Conservation (phyloP, 2,888 invertebrate species). For the Trichopoda pennipes region DNA sequence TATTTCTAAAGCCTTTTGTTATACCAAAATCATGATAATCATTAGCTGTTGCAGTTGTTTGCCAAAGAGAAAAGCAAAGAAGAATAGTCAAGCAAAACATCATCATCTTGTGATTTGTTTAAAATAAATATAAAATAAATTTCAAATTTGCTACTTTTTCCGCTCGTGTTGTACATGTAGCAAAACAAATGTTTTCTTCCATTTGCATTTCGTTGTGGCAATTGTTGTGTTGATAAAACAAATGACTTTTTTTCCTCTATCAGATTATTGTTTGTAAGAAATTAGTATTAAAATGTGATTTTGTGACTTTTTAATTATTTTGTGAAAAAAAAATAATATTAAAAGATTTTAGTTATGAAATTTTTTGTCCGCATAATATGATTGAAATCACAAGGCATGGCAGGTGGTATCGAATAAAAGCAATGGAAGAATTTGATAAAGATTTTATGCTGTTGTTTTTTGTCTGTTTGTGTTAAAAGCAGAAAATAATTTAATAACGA, state of each 20-base stretch:
- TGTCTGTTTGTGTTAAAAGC: no score
- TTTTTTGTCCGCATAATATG: no score
- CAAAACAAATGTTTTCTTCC: conserved; percentile 60
- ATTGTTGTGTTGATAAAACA: conserved; percentile 48
- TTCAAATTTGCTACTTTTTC: conserved; percentile 60
- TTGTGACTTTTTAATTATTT: conserved; percentile 27
- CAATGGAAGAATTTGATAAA: no score
- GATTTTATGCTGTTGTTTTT: no score
- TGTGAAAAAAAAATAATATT: not conserved
- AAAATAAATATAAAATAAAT: conserved; percentile 61
- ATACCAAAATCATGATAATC: conserved; percentile 61
- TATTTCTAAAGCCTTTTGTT: conserved; percentile 5
- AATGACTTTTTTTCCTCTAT: conserved; percentile 37
- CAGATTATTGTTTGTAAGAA: conserved; percentile 1
- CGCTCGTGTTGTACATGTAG: conserved; percentile 55
- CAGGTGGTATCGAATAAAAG: no score
- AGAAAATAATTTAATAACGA: no score
- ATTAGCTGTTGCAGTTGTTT: conserved; percentile 66
- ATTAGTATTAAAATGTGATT: conserved; percentile 13
- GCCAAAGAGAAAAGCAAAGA: not conserved
- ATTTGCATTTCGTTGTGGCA: conserved; percentile 49
- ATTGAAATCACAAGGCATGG: no score
- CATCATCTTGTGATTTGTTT: conserved; percentile 59
- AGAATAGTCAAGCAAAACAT: conserved; percentile 35
- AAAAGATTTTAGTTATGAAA: no score